Evolutionary conservation across 1,140 invertebrate species (phyloP).

Genomic region (Amyelois transitella): DNA sequence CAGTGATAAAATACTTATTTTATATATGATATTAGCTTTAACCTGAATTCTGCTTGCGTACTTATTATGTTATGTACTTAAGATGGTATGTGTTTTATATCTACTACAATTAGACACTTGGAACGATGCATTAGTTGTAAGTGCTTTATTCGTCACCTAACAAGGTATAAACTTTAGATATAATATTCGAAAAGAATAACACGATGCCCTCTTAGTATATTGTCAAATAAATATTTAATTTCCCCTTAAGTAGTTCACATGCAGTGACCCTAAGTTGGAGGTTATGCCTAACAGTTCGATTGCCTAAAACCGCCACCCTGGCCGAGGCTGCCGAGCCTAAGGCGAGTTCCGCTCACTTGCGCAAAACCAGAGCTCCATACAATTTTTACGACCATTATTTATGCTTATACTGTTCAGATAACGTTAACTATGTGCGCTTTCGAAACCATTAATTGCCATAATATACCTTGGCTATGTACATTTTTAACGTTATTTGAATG

Average conservation of each 20-base stretch:
- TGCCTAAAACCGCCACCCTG: neutral
- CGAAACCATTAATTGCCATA: neutral
- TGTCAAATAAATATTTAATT: neutral
- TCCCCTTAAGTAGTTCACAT: neutral
- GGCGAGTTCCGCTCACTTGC: constrained; percentile 1
- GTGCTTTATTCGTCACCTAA: too few species aligned
- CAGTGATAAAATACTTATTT: too few species aligned
- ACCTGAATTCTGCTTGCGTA: too few species aligned
- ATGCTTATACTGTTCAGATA: neutral
- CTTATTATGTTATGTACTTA: too few species aligned
- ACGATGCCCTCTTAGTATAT: too few species aligned
- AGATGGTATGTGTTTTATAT: too few species aligned
- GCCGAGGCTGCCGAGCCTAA: neutral
- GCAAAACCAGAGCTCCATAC: constrained; percentile 1
- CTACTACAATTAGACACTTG: too few species aligned
- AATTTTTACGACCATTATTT: constrained; percentile 1
- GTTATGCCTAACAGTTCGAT: neutral
- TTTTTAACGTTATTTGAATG: neutral
- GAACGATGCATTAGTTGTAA: too few species aligned
- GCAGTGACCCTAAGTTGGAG: neutral
- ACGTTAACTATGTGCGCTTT: neutral
- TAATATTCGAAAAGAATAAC: too few species aligned
- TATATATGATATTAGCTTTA: too few species aligned
- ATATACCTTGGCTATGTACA: neutral
- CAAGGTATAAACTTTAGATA: too few species aligned